Percentiles rank a stretch among this genome's conserved stretches.
Evolutionary conservation across 2,113 vertebrate species (phyloP).

Genomic region (Cygnus buccinator): DNA sequence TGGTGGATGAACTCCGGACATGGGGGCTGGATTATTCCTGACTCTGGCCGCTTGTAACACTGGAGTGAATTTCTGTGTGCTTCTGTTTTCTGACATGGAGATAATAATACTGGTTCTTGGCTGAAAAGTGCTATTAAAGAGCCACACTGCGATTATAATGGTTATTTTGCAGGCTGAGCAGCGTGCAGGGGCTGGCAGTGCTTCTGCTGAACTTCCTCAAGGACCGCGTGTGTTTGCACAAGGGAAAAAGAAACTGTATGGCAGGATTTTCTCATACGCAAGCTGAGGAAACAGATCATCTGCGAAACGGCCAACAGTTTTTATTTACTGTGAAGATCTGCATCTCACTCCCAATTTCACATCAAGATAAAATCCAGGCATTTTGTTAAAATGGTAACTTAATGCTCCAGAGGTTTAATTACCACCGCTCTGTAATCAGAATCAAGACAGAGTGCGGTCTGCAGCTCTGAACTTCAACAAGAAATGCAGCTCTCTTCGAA

Average conservation of each 20-base stretch:
- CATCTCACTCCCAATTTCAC: conserved; percentile 44
- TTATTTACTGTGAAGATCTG: conserved; percentile 64
- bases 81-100: not conserved
- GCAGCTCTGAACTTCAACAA: not conserved
- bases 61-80: not conserved
- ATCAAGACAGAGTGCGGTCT: conserved; percentile 4
- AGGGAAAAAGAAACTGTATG: not conserved
- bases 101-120: not conserved
- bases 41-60: not conserved
- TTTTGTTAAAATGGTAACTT: conserved; percentile 67
- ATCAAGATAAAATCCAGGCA: conserved; percentile 53
- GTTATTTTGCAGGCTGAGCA: not conserved
- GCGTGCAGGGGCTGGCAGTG: not conserved
- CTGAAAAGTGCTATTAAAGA: conserved; percentile 1
- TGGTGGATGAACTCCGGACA: not conserved
- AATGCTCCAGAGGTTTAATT: conserved; percentile 69
- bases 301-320: conserved; percentile 15
- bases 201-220: not conserved
- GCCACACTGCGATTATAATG: not conserved
- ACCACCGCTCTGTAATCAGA: conserved; percentile 22
- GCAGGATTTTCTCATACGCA: not conserved
- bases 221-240: not conserved
- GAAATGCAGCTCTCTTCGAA: conserved; percentile 3
- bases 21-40: not conserved
- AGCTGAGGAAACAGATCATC: conserved; percentile 17